Conservation (phyloP, 2,797 vertebrate genomes). For the Siniperca undulata region DNA sequence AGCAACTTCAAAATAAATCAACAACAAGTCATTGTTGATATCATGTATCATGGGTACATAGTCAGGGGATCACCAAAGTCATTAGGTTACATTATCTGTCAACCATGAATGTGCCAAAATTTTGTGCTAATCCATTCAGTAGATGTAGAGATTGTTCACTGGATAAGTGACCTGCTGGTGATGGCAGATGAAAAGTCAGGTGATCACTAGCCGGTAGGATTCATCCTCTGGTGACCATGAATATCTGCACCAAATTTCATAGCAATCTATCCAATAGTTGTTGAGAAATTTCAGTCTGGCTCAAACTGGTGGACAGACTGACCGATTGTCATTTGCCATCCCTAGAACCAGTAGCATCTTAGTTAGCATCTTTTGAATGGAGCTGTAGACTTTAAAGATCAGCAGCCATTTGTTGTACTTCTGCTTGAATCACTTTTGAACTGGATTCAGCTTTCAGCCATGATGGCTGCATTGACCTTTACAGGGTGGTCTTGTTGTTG, state of each 20-base stretch:
- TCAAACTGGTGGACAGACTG: neutral
- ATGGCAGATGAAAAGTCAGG: neutral
- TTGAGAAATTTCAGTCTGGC: neutral
- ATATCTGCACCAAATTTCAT: neutral
- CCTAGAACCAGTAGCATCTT: neutral
- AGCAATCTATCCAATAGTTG: rapidly evolving
- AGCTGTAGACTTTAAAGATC: neutral
- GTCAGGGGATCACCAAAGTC: neutral
- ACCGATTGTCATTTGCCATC: neutral
- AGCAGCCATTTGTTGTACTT: constrained; percentile 16
- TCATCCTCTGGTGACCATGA: neutral
- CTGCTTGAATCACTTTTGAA: constrained; percentile 26
- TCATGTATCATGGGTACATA: neutral
- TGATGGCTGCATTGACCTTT: constrained; percentile 28
- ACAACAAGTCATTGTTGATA: neutral
- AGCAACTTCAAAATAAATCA: neutral
- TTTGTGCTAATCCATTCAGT: neutral
- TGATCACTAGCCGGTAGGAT: neutral
- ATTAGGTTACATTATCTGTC: neutral
- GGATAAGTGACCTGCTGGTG: neutral
- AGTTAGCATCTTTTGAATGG: neutral
- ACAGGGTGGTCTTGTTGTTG: neutral
- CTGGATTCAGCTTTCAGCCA: constrained; percentile 18
- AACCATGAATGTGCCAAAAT: neutral
- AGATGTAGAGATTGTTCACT: neutral